These are phyloP conservation scores for Malurus leucopterus DNA, from an alignment of 2,797 vertebrate genomes.

Conservation along the genomic window DNA sequence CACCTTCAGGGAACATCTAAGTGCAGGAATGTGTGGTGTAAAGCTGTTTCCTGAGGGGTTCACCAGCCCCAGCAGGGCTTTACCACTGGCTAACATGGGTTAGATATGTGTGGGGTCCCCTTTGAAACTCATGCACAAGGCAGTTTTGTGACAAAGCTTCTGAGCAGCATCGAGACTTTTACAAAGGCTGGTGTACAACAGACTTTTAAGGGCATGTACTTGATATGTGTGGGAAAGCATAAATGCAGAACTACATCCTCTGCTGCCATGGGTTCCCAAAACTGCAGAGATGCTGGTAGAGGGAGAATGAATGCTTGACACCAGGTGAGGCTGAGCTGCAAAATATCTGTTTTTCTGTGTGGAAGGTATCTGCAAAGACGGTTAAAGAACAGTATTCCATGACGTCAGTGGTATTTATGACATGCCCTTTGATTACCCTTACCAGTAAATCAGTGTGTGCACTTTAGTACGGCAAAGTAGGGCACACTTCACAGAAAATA, in stretches of 20 bases:
- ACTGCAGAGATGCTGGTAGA: not conserved
- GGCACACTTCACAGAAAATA: slow-evolving; percentile 36
- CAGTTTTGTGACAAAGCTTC: not conserved
- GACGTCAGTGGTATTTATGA: slow-evolving; percentile 42
- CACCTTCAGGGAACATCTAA: not conserved
- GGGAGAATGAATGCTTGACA: not conserved
- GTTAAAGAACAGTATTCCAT: slow-evolving; percentile 46
- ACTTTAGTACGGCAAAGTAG: slow-evolving; percentile 39
- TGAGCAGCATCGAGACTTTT: not conserved
- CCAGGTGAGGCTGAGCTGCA: not conserved
- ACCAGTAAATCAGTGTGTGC: slow-evolving; percentile 27
- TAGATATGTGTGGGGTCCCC: not conserved
- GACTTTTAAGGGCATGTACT: not conserved
- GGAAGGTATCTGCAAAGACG: slow-evolving; percentile 18
- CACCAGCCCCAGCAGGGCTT: not conserved
- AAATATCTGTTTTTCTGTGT: not conserved
- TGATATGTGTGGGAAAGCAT: not conserved
- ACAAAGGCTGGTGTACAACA: not conserved
- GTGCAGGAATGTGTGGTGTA: not conserved
- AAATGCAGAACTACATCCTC: not conserved
- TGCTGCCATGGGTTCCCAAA: not conserved
- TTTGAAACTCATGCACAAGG: not conserved
- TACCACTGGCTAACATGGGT: not conserved
- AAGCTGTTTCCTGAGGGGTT: not conserved
- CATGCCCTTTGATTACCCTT: slow-evolving; percentile 28